Conservation (phyloP, 2,113 vertebrate species). For the Progne subis region DNA sequence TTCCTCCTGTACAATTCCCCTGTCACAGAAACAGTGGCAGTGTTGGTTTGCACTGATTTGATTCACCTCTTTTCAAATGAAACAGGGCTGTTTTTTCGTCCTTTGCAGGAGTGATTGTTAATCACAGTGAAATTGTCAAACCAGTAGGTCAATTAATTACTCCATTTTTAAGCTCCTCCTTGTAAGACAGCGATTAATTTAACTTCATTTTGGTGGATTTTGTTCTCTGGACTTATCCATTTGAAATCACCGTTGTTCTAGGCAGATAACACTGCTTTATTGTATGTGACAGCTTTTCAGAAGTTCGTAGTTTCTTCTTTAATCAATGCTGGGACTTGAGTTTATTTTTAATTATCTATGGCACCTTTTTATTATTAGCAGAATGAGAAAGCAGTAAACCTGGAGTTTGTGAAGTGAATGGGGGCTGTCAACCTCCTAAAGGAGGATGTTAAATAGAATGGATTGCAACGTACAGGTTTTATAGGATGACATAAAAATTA, state of each 20-base stretch:
- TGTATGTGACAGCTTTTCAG: conserved; percentile 61
- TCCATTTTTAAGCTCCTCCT: conserved; percentile 58
- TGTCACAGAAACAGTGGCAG: not conserved
- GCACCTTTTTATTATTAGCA: conserved; percentile 65
- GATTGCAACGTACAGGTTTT: not conserved
- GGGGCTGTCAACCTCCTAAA: not conserved
- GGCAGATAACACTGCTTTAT: conserved; percentile 55
- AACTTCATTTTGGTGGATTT: conserved; percentile 58
- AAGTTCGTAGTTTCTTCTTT: conserved; percentile 52
- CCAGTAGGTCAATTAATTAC: conserved; percentile 75
- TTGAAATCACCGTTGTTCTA: conserved; percentile 68
- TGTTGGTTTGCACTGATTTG: not conserved
- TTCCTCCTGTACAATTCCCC: not conserved
- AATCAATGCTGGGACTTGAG: conserved; percentile 61
- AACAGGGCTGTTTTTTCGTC: conserved; percentile 7
- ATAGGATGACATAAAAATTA: not conserved
- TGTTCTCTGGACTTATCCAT: conserved; percentile 40
- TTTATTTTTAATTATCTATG: conserved; percentile 71
- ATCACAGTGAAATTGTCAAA: conserved; percentile 56
- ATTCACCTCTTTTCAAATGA: conserved; percentile 17
- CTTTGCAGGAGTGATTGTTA: conserved; percentile 52
- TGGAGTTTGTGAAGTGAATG: conserved; percentile 28
- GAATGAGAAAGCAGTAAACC: conserved; percentile 54
- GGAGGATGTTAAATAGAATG: conserved; percentile 38
- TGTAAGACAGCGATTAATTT: conserved; percentile 75